These are phyloP conservation scores for Gambusia holbrooki DNA, from an alignment of 2,113 vertebrate species.

Conservation along the genomic window DNA sequence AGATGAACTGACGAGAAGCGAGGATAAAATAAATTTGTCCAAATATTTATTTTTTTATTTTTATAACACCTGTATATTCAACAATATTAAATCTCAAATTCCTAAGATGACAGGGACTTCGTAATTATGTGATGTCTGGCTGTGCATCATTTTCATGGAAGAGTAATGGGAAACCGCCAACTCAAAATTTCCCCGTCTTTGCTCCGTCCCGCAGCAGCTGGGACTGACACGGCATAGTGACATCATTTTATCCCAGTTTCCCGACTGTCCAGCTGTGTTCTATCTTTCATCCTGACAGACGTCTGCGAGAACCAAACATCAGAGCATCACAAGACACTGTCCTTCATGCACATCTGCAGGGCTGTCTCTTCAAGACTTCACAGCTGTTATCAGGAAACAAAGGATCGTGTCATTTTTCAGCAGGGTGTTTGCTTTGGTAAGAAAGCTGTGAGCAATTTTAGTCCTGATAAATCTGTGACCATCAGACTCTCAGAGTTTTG, in stretches of 20 bases:
- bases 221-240: constrained; percentile 51
- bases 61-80: neutral
- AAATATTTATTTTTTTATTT: neutral
- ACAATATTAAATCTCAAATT: neutral
- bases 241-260: constrained; percentile 63
- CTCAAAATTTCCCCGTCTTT: constrained; percentile 52
- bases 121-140: constrained; percentile 16
- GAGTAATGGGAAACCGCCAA: constrained; percentile 39
- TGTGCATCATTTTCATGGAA: constrained; percentile 10
- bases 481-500: neutral
- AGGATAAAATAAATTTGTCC: neutral
- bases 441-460: constrained; percentile 5
- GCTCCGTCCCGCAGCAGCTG: constrained; percentile 59
- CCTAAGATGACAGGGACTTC: neutral
- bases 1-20: neutral
- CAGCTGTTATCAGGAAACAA: constrained; percentile 45
- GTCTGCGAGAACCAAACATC: constrained; percentile 40
- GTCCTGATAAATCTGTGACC: neutral
- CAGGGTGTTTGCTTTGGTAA: constrained; percentile 1
- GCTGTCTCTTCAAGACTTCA: constrained; percentile 19
- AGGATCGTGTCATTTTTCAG: constrained; percentile 31
- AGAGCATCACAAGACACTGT: constrained; percentile 25
- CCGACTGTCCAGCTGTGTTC: constrained; percentile 71
- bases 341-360: constrained; percentile 48
- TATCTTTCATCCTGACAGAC: constrained; percentile 73